These are phyloP conservation scores for Argynnis bischoffii DNA, from an alignment of 2,888 invertebrate species.

Conservation along the genomic window DNA sequence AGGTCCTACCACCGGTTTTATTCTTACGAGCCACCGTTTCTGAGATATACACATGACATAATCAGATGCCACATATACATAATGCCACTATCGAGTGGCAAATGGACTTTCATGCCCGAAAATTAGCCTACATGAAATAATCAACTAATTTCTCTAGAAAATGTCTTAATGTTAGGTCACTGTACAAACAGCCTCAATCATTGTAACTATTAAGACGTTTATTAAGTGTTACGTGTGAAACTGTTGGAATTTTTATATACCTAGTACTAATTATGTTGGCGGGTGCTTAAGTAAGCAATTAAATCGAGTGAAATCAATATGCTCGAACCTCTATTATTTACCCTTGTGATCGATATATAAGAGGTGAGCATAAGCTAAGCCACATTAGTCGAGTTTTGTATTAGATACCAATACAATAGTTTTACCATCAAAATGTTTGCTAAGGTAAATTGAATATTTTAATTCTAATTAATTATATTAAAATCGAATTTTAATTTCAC, in stretches of 20 bases:
- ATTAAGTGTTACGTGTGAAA: conserved; percentile 11
- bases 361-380: not conserved
- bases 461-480: not conserved
- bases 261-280: conserved; percentile 3
- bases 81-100: too few relatives aligned
- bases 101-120: too few relatives aligned
- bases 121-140: too few relatives aligned
- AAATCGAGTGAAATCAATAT: conserved; percentile 18
- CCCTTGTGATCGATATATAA: conserved; percentile 14
- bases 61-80: too few relatives aligned
- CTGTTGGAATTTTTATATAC: not conserved
- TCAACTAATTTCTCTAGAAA: too few relatives aligned
- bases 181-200: not conserved
- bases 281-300: conserved; percentile 4
- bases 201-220: not conserved
- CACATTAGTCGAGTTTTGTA: conserved; percentile 8
- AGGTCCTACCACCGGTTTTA: too few relatives aligned
- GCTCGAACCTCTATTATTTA: conserved; percentile 5
- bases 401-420: not conserved
- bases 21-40: too few relatives aligned
- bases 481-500: too few relatives aligned
- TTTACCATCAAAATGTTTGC: conserved; percentile 10
- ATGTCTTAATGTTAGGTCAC: too few relatives aligned
- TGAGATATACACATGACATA: too few relatives aligned
- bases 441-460: conserved; percentile 16